Percentiles rank a stretch among this genome's conserved stretches.
These are phyloP conservation scores for Notiomystis cincta DNA, from an alignment of 2,113 vertebrate species.

Conservation along the genomic window DNA sequence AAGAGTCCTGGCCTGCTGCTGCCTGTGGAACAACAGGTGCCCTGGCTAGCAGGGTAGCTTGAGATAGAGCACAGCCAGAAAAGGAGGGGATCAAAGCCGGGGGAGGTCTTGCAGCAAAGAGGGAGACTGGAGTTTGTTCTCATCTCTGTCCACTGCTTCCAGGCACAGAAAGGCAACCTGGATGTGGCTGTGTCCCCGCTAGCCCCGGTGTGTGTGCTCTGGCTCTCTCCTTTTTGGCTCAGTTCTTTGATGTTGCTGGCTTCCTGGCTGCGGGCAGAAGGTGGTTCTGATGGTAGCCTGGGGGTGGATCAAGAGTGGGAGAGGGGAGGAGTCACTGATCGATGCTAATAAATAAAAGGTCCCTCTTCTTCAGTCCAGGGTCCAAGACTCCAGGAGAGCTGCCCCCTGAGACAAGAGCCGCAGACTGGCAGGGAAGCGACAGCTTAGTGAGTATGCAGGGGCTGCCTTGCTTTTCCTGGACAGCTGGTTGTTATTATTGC, in stretches of 20 bases:
- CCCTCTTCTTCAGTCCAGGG: not conserved
- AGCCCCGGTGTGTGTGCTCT: not conserved
- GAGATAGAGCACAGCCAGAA: not conserved
- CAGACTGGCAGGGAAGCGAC: not conserved
- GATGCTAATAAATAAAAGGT: constrained; percentile 56
- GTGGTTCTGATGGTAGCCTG: constrained; percentile 31
- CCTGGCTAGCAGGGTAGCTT: not conserved
- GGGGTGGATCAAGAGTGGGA: constrained; percentile 36
- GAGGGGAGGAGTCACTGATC: constrained; percentile 55
- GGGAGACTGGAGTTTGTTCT: not conserved
- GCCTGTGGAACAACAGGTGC: not conserved
- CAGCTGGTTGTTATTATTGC: not conserved
- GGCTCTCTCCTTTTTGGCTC: not conserved
- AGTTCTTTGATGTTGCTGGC: not conserved
- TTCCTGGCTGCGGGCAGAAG: constrained; percentile 42
- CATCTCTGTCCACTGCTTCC: not conserved
- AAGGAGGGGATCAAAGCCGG: not conserved
- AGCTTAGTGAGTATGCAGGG: constrained; percentile 48
- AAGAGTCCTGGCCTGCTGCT: not conserved
- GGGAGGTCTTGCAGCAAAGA: not conserved
- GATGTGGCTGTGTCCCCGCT: not conserved
- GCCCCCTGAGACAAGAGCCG: not conserved
- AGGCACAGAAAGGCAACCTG: not conserved
- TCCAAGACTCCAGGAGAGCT: not conserved
- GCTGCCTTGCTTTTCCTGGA: constrained; percentile 19